A percentile compares a stretch with the other conserved stretches of the same genome.
phyloP scores from a whole-genome alignment of 2,888 invertebrate genomes.

The Cerastis rubricosa region DNA sequence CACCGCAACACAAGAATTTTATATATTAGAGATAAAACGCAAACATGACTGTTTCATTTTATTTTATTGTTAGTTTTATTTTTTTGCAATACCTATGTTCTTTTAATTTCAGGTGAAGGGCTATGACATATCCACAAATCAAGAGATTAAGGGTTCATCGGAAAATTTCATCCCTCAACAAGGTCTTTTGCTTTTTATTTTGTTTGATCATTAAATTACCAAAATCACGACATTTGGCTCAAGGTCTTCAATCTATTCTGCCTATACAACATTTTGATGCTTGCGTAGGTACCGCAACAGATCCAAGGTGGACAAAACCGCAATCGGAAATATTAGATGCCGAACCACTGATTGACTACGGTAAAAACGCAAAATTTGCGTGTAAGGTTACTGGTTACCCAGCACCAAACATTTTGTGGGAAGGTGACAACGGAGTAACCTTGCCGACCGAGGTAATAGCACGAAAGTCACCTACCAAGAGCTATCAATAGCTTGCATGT shows the following conservation, averaged over 20 bases:
- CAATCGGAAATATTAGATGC: slow-evolving; percentile 72
- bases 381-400: slow-evolving; percentile 81
- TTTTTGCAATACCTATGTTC: neutral
- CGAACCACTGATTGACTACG: slow-evolving; percentile 71
- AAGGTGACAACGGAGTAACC: slow-evolving; percentile 64
- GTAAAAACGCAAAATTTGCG: slow-evolving; percentile 70
- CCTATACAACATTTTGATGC: neutral
- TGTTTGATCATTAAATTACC: neutral
- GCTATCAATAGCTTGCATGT: too few species aligned
- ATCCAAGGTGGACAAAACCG: slow-evolving; percentile 65
- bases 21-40: too few species aligned
- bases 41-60: neutral
- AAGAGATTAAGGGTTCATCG: slow-evolving; percentile 67
- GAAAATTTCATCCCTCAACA: slow-evolving; percentile 70
- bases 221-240: neutral
- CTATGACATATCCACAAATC: slow-evolving; percentile 61
- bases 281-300: slow-evolving; percentile 57
- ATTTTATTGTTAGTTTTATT: neutral
- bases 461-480: too few species aligned
- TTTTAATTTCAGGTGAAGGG: slow-evolving; percentile 72
- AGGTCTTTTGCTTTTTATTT: slow-evolving; percentile 45
- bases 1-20: too few species aligned
- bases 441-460: slow-evolving; percentile 63
- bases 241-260: neutral
- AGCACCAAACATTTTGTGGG: slow-evolving; percentile 79